Evolutionary conservation across 2,888 invertebrate genomes (phyloP).

Genomic region (Lithophane semibrunnea): DNA sequence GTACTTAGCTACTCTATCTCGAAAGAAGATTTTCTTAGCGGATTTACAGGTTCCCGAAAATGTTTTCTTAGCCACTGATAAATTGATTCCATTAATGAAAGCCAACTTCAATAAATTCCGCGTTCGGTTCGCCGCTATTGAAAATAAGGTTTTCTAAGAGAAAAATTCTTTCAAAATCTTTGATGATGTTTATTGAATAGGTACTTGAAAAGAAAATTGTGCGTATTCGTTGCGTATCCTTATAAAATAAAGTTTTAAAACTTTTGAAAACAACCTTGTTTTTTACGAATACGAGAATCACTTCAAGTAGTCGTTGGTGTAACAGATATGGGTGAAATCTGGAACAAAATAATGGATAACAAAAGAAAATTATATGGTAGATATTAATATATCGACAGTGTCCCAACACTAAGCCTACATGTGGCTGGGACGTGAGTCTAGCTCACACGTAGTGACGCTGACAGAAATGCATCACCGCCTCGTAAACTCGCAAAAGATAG

Average conservation of each 20-base stretch:
- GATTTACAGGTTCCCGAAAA: constrained; percentile 58
- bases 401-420: constrained; percentile 54
- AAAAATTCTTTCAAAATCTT: constrained; percentile 43
- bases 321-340: constrained; percentile 22
- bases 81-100: constrained; percentile 72
- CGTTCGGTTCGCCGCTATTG: constrained; percentile 57
- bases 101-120: constrained; percentile 64
- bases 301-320: constrained; percentile 8
- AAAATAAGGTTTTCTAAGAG: constrained; percentile 52
- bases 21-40: constrained; percentile 60
- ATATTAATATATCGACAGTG: constrained; percentile 43
- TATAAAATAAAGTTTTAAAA: constrained; percentile 18
- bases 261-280: constrained; percentile 25
- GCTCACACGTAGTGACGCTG: constrained; percentile 55
- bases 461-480: constrained; percentile 69
- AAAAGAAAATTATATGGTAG: not conserved
- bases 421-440: constrained; percentile 51
- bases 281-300: constrained; percentile 14
- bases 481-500: constrained; percentile 48
- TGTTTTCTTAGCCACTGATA: constrained; percentile 69
- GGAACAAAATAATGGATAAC: not conserved
- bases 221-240: constrained; percentile 35
- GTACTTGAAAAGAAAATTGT: constrained; percentile 35
- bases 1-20: constrained; percentile 59
- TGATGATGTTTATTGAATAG: constrained; percentile 22